Base-by-base conservation (phyloP, 2,113 vertebrate species). In the Chaetura pelagica region DNA sequence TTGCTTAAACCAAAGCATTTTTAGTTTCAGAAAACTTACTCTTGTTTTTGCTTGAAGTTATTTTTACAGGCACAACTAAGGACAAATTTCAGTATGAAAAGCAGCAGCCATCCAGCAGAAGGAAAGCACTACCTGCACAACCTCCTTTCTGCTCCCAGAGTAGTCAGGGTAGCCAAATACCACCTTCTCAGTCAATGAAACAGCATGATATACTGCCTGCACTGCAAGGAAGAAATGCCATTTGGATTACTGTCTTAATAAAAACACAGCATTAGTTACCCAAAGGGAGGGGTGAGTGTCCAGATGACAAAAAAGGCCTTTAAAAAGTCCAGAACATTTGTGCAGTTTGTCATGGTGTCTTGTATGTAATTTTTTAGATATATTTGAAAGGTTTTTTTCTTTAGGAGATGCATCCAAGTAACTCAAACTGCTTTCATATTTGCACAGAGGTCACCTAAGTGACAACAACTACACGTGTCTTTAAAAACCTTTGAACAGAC, bases 201-300 rank as follows among this genome's bases (percentile, higher is more conserved):
- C 0, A 44, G n/a, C 57, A 18, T 3, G 15, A 48, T 32, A 77
- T 0, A 40, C 1, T 22, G 38, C 77, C 49, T 22, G 35, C 0
- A 0, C 3, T 67, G 15, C 81, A 87, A 75, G 24, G 42, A 59
- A 84, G 20, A 87, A 58, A 42, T 12, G 9, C 32, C 20, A 34
- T 29, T 44, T 69, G 30, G 17, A 52, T 69, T 58, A 71, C 1
- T 0, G 0, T 15, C 40, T 54, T 34, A 79, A 78, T 29, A 55
- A 61, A 51, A 82, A 42, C 4, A 48, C 1, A 1, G 23, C 2
- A 22, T n/a, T 59, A 52, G 51, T 40, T 40, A 72, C 40, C 44
- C 66, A 87, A 42, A 63, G 7, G 14, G 15, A 78, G 7, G 17
- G 13, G 27, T 52, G 29, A 72, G 10, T 3, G 2, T 40, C 27